Conservation (phyloP, 2,113 vertebrate genomes). For the Albula goreensis region DNA sequence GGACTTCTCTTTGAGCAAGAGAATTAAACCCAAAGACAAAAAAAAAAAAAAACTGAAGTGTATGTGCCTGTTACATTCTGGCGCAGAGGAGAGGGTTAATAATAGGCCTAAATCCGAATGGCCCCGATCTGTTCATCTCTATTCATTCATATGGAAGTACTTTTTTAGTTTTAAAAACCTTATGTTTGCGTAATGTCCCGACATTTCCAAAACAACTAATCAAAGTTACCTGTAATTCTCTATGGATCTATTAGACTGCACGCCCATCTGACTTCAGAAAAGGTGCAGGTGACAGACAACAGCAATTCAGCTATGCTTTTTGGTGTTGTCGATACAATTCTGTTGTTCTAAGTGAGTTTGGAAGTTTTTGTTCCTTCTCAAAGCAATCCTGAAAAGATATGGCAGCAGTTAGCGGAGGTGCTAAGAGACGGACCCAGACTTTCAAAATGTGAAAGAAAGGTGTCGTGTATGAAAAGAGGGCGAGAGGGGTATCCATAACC, state of each 20-base stretch:
- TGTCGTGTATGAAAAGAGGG: conserved; percentile 9
- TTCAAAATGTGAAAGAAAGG: not conserved
- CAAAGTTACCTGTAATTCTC: not conserved
- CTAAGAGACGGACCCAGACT: not conserved
- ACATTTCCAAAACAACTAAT: not conserved
- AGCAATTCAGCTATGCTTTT: too few relatives aligned
- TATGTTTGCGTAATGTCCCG: not conserved
- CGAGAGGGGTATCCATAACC: conserved; percentile 6
- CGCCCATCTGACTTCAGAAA: too few relatives aligned
- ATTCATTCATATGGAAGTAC: not conserved
- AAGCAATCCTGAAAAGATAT: not conserved
- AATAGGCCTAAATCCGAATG: conserved; percentile 8
- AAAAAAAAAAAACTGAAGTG: not conserved
- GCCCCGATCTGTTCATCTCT: conserved; percentile 10
- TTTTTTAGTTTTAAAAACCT: not conserved
- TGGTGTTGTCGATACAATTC: not conserved
- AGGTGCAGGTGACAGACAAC: too few relatives aligned
- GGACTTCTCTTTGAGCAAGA: not conserved
- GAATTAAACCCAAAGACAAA: not conserved
- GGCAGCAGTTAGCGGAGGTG: not conserved
- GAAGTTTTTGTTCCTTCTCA: not conserved
- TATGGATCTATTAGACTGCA: too few relatives aligned
- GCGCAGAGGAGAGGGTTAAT: not conserved
- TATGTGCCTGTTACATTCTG: not conserved
- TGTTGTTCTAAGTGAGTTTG: not conserved